A percentile compares a stretch with the other conserved stretches of the same genome.
These are phyloP conservation scores for Balaenoptera acutorostrata DNA, from an alignment of 2,113 vertebrate genomes.

Conservation along the genomic window DNA sequence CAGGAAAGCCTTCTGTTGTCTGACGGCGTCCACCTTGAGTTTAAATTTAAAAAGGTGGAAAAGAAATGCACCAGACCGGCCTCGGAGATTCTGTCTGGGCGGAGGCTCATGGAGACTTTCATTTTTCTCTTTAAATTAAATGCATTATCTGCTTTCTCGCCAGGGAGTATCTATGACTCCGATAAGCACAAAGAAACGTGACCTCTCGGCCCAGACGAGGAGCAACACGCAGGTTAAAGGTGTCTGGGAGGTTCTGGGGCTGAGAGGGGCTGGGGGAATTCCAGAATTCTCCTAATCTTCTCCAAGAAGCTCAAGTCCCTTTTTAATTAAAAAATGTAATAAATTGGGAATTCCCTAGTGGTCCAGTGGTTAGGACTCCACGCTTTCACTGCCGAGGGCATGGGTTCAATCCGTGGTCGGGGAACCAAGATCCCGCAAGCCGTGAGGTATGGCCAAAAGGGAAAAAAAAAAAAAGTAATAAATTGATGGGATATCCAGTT, in stretches of 20 bases:
- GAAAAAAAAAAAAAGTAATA: neutral
- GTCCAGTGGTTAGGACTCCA: no score
- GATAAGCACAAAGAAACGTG: neutral
- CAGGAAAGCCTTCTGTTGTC: neutral
- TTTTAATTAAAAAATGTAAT: neutral
- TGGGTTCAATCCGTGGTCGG: no score
- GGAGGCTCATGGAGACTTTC: neutral
- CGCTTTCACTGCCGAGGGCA: no score
- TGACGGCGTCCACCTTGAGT: neutral
- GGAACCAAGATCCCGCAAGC: no score
- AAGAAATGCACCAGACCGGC: neutral
- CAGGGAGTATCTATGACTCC: neutral
- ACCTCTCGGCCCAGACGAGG: neutral
- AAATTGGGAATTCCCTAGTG: neutral
- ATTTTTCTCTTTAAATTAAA: neutral
- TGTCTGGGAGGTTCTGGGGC: neutral
- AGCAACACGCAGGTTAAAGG: neutral
- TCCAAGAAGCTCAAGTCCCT: neutral
- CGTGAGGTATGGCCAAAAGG: no score
- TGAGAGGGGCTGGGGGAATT: neutral
- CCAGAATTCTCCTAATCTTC: neutral
- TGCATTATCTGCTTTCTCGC: neutral
- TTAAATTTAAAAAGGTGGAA: neutral
- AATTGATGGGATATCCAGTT: neutral
- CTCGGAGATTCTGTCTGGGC: rapidly evolving